Percentiles rank a stretch among this genome's conserved stretches.
phyloP scores from a whole-genome alignment of 2,113 vertebrate genomes.

The Antigone vipio region DNA sequence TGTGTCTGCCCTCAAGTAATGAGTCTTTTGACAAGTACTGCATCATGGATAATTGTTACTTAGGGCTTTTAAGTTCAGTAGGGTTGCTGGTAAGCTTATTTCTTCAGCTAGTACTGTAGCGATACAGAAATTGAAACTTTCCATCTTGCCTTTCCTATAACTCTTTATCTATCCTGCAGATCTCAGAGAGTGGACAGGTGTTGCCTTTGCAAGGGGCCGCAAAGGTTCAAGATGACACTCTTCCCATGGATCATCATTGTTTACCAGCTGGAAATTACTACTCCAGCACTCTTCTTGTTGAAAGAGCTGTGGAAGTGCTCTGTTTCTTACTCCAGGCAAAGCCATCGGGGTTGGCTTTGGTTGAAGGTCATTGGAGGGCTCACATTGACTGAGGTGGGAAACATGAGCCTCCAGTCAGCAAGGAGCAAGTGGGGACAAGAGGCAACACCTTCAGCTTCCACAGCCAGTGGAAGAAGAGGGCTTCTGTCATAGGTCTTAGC shows the following conservation, averaged over 20 bases:
- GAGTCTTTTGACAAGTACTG: background rate
- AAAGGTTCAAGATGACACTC: background rate
- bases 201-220: background rate
- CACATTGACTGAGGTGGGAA: background rate
- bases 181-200: background rate
- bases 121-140: background rate
- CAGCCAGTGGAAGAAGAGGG: background rate
- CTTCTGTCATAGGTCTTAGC: background rate
- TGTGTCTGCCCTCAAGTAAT: background rate
- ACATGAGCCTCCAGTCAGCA: background rate
- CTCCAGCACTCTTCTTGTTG: background rate
- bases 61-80: background rate
- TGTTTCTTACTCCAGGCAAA: background rate
- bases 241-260: background rate
- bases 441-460: background rate
- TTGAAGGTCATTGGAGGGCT: background rate
- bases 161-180: background rate
- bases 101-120: background rate
- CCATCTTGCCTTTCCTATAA: background rate
- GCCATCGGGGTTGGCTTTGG: background rate
- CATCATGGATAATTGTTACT: background rate
- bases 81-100: background rate
- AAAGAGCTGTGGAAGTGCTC: background rate
- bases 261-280: background rate
- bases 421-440: background rate